phyloP scores from a whole-genome alignment of 2,888 invertebrate species.

The Xestia rhomboidea region DNA sequence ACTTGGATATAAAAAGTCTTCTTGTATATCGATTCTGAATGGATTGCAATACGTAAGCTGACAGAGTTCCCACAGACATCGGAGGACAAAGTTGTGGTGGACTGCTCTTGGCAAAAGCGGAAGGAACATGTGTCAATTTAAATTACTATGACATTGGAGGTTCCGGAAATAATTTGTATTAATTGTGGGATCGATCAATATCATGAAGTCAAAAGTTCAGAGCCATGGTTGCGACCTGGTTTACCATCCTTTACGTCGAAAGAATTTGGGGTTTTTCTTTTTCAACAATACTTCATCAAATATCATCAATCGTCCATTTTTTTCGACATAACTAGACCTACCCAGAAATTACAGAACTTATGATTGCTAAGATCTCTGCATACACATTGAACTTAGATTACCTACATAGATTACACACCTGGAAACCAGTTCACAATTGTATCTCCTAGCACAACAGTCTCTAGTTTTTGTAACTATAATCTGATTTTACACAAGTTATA shows the following conservation, averaged over 20 bases:
- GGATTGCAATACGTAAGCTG: conserved; percentile 23
- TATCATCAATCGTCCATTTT: not conserved
- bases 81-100: not conserved
- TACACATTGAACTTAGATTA: not conserved
- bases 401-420: not conserved
- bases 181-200: conserved; percentile 15
- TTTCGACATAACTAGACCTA: not conserved
- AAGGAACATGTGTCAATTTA: not conserved
- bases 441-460: not conserved
- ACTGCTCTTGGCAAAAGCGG: conserved; percentile 5
- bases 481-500: not conserved
- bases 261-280: not conserved
- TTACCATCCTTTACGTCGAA: not conserved
- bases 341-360: not conserved
- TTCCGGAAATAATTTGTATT: not conserved
- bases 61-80: conserved; percentile 16
- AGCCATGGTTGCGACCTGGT: not conserved
- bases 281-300: not conserved
- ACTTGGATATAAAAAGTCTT: not conserved
- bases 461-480: not conserved
- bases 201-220: not conserved
- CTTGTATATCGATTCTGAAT: conserved; percentile 24
- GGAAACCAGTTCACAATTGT: not conserved
- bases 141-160: conserved; percentile 21
- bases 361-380: not conserved